Evolutionary conservation across 2,797 vertebrate species (phyloP), one percentile per base, ranked within the genome.

Genomic region (Protonibea diacanthus): DNA sequence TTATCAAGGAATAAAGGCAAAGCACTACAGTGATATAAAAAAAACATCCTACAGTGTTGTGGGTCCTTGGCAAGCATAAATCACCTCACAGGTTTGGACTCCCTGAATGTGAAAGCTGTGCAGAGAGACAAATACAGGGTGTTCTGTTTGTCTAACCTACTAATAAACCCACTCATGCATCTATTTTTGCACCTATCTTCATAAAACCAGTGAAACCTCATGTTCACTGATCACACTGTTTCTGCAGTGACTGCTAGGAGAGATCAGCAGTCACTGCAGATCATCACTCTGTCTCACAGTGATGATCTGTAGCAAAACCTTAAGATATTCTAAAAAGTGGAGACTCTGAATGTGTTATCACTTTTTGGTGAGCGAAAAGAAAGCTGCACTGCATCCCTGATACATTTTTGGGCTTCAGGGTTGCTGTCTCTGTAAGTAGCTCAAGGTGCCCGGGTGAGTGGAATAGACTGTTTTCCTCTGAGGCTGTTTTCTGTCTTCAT

Each of bases 401-500:
- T 80, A 38, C 23, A 64, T 75, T 73, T 66, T 23, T 45, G 48
- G 55, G 27, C 33, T 75, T 73, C 66, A 71, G 65, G 66, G 70
- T 82, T 72, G 59, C 51, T 81, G 74, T 74, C 71, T 89, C 51
- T 73, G 8, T 25, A 74, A 67, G 70, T 68, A 81, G 67, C 68
- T 86, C 74, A 75, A 80, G 77, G 61, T 83, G 69, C 47, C 71
- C 3, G 27, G 15, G 44, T 65, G 49, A 72, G 78, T 76, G 66
- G 29, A 86, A 76, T 53, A 52, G 73, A 33, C 62, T 9, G 23
- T 62, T 76, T 84, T 75, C 25, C 69, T 70, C 11, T 0, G 55
- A 81, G 82, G 78, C 55, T 33, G 21, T 63, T 77, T 76, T 74
- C 61, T 66, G 76, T 81, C 69, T 84, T 82, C 57, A 68, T 72